Percentiles rank a stretch among this genome's conserved stretches.
Conservation (phyloP, 2,113 vertebrate species). For the Lagopus leucura region DNA sequence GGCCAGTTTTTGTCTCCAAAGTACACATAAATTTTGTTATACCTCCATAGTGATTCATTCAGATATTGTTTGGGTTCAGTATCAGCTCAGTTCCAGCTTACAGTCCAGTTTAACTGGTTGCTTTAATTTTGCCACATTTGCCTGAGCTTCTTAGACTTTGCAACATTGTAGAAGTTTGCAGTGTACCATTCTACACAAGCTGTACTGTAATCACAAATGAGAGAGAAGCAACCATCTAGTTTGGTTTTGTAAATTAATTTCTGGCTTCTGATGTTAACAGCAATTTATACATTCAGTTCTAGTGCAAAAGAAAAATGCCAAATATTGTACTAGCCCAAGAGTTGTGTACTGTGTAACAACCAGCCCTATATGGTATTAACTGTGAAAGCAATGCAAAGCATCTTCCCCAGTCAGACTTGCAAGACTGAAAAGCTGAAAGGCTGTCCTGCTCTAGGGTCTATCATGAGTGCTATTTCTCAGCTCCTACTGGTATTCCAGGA, state of each 20-base stretch:
- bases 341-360: neutral
- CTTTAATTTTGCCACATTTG: neutral
- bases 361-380: neutral
- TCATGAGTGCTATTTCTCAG: neutral
- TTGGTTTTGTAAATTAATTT: neutral
- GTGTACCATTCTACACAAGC: neutral
- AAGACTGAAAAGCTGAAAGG: neutral
- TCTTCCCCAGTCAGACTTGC: neutral
- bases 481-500: neutral
- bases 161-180: neutral
- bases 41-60: neutral
- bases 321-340: neutral
- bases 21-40: neutral
- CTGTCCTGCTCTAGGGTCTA: neutral
- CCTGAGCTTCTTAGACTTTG: neutral
- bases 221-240: neutral
- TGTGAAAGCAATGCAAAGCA: neutral
- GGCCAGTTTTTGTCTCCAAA: neutral
- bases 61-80: neutral
- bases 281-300: neutral
- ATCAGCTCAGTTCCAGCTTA: neutral
- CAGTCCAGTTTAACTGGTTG: neutral
- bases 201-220: neutral
- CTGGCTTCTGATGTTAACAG: neutral
- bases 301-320: neutral